Base-by-base conservation (phyloP, 53 echinoderm and acorn worm genomes). In the Actinopyga echinites region DNA sequence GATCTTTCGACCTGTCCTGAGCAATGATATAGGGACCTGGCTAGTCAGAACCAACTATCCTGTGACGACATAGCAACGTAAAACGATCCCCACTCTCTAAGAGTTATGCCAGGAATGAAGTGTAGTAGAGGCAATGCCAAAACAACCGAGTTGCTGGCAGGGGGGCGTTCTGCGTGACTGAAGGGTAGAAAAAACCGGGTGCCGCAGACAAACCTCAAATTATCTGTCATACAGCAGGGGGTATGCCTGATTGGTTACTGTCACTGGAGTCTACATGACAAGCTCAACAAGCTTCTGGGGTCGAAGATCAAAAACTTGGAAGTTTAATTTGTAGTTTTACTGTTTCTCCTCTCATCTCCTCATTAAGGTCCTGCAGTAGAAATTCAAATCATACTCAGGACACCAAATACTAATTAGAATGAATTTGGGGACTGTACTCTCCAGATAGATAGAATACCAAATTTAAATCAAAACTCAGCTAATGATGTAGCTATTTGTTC, bases 71-170 rank as follows among this genome's bases (percentile, higher is more conserved):
- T 40, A 71, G 49, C 10, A 49, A 49, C 23, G 71, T 44, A 71
- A 71, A 71, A 40, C 19, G 71, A 71, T 71, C 71, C 22, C 19
- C 22, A 34, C 40, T 40, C 40, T 40, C 22, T 38, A 1, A 22
- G 20, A 40, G 34, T 40, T 71, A 71, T 71, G 71, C 37, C 71
- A 71, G 71, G 71, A 71, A 71, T 71, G 71, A 71, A 38, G 42
- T 40, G 40, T 71, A 20, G 44, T 30, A 42, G 20, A 44, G 71
- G n/a, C 71, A 42, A 71, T 71, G 40, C 43, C 42, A 34, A 42
- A 71, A 71, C 44, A 71, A 44, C 71, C 40, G 45, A 25, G 45
- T 15, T 44, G 44, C 71, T 42, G 11, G 42, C 71, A 24, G 71
- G 71, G 71, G 71, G 71, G 24, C 34, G 13, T 21, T 40, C 40